Evolutionary conservation across 2,888 invertebrate genomes (phyloP).

Genomic region (Zygothrica quintamaculata): DNA sequence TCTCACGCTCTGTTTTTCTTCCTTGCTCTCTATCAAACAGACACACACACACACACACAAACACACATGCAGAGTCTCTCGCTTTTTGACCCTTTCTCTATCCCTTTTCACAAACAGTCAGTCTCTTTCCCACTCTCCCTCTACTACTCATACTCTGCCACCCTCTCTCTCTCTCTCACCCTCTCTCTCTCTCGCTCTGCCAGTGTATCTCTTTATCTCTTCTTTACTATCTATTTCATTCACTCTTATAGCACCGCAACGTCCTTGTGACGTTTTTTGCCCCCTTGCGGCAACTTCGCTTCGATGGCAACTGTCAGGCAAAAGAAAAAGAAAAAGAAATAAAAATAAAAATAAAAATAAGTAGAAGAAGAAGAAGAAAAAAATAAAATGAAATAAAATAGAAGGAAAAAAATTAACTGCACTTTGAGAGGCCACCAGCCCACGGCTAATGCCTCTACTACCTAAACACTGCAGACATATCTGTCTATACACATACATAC

Average conservation of each 20-base stretch:
- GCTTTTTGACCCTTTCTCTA: too few species aligned
- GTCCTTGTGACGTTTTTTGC: constrained; percentile 46
- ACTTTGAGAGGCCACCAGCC: constrained; percentile 32
- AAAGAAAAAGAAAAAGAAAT: too few species aligned
- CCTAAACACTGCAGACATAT: neutral
- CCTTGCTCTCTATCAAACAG: too few species aligned
- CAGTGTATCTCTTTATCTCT: neutral
- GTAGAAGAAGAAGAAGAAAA: too few species aligned
- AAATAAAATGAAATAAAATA: too few species aligned
- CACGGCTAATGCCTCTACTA: constrained; percentile 15
- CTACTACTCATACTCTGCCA: neutral
- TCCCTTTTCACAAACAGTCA: constrained; percentile 5
- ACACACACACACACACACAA: too few species aligned
- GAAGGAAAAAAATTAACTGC: constrained; percentile 53
- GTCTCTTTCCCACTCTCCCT: neutral
- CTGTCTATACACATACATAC: neutral
- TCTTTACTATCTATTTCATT: neutral
- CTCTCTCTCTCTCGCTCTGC: constrained; percentile 9
- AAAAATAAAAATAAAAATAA: too few species aligned
- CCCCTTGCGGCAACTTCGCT: constrained; percentile 29
- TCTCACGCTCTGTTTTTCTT: neutral
- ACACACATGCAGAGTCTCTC: too few species aligned
- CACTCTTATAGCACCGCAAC: constrained; percentile 30
- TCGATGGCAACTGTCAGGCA: constrained; percentile 19
- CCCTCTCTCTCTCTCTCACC: constrained; percentile 11